Percentiles rank a stretch among this genome's conserved stretches.
Conservation (phyloP, 2,888 invertebrate species). For the Yponomeuta evonymella region DNA sequence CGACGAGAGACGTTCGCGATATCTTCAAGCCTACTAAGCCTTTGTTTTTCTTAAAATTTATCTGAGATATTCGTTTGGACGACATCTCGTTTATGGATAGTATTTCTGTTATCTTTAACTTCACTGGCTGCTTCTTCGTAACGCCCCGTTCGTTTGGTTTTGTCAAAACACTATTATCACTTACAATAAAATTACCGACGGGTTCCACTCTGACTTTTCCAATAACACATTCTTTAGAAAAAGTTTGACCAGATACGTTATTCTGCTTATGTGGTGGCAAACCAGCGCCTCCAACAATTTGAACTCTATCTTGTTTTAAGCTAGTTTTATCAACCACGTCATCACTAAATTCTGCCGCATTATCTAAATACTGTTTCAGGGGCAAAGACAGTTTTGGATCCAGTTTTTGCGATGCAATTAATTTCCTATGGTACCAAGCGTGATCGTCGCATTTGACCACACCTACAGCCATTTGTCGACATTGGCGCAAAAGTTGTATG, state of each 20-base stretch:
- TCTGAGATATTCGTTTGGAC: slow-evolving; percentile 7
- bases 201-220: neutral
- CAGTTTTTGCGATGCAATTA: neutral
- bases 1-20: slow-evolving; percentile 7
- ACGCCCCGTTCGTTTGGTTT: neutral
- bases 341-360: neutral
- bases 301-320: neutral
- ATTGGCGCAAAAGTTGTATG: neutral
- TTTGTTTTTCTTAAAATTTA: slow-evolving; percentile 40
- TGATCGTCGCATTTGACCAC: neutral
- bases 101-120: neutral
- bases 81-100: neutral
- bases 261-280: neutral
- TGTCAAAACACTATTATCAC: neutral
- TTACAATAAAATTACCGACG: neutral
- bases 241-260: neutral
- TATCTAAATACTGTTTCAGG: neutral
- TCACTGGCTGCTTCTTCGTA: neutral
- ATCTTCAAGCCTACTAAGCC: slow-evolving; percentile 43
- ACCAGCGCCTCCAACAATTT: neutral
- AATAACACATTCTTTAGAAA: neutral
- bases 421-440: neutral
- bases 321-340: neutral
- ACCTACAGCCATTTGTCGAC: neutral
- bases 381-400: neutral